Evolutionary conservation across 2,113 vertebrate genomes (phyloP).

Genomic region (Onychostruthus taczanowskii): DNA sequence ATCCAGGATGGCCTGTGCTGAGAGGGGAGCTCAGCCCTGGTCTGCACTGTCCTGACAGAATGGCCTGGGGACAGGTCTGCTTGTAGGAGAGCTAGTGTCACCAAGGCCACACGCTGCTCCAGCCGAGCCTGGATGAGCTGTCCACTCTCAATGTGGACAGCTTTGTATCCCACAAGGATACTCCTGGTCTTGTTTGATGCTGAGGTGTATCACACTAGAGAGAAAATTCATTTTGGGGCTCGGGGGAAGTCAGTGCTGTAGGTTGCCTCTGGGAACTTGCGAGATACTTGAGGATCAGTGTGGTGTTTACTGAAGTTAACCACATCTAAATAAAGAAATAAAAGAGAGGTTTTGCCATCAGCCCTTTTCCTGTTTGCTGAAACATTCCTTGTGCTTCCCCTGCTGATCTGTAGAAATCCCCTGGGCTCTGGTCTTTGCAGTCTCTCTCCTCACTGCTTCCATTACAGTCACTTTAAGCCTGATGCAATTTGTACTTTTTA

Average conservation of each 20-base stretch:
- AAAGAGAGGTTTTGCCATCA: background rate
- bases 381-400: background rate
- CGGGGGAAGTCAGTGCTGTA: background rate
- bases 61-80: background rate
- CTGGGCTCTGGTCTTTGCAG: background rate
- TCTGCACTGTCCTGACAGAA: background rate
- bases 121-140: rapidly evolving
- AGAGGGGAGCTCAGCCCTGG: background rate
- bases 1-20: background rate
- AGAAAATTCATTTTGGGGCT: background rate
- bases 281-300: background rate
- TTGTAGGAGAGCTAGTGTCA: rapidly evolving
- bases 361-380: background rate
- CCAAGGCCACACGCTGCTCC: background rate
- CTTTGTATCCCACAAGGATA: background rate
- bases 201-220: background rate
- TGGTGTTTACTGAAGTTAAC: background rate
- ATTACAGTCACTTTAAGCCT: background rate
- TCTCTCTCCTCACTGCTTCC: background rate
- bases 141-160: background rate
- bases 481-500: background rate
- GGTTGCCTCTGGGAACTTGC: background rate
- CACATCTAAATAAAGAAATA: background rate
- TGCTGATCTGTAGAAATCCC: background rate
- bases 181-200: background rate